phyloP scores from a whole-genome alignment of 2,113 vertebrate genomes.

The Chelonoidis abingdonii region DNA sequence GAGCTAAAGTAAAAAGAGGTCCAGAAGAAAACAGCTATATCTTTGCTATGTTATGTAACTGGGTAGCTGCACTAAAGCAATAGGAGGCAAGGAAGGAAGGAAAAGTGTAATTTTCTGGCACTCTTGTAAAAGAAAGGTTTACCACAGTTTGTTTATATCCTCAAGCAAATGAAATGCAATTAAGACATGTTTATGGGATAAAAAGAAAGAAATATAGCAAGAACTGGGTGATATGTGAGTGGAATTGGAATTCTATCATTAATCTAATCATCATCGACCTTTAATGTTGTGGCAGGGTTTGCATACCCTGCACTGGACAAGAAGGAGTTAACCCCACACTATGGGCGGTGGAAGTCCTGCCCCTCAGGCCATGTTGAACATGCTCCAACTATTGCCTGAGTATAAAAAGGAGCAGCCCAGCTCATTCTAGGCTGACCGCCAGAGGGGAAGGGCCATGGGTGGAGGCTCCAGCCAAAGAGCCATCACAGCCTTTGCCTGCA shows the following conservation, averaged over 20 bases:
- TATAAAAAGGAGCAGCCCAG: too few species aligned
- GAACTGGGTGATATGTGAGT: not conserved
- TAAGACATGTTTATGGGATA: not conserved
- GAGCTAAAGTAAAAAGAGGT: not conserved
- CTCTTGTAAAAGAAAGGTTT: not conserved
- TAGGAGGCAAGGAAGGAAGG: not conserved
- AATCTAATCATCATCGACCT: not conserved
- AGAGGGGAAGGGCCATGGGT: too few species aligned
- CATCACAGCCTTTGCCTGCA: too few species aligned
- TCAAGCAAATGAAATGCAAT: not conserved
- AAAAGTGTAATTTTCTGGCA: not conserved
- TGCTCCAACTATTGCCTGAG: too few species aligned
- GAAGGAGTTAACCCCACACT: too few species aligned
- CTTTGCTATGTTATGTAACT: not conserved
- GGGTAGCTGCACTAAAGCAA: not conserved
- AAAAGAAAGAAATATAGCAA: not conserved
- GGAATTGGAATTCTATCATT: not conserved
- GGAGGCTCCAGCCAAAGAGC: too few species aligned
- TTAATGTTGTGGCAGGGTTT: not conserved
- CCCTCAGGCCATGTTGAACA: too few species aligned
- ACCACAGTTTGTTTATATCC: not conserved
- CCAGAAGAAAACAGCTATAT: not conserved
- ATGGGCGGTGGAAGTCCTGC: too few species aligned
- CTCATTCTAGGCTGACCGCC: too few species aligned
- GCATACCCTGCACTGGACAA: too few species aligned